A percentile compares a stretch with the other conserved stretches of the same genome.
Conservation (phyloP, 2,888 invertebrate species). For the Achlya flavicornis region DNA sequence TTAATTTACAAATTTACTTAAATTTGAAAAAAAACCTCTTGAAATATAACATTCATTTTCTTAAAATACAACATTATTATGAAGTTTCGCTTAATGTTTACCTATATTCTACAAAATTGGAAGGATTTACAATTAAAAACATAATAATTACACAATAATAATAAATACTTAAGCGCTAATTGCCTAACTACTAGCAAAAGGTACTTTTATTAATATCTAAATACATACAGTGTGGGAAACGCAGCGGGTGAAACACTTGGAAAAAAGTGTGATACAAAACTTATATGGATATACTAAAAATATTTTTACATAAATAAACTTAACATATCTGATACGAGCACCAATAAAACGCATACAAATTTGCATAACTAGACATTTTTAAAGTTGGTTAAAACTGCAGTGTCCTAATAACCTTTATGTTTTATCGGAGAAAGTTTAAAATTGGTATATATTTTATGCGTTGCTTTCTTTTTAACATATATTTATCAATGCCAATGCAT, state of each 20-base stretch:
- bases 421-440: conserved; percentile 28
- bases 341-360: background rate
- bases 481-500: background rate
- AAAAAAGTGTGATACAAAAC: background rate
- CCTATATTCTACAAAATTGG: conserved; percentile 30
- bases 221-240: conserved; percentile 61
- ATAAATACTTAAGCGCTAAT: conserved; percentile 79
- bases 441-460: conserved; percentile 2
- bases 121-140: conserved; percentile 61
- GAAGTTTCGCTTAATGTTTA: conserved; percentile 32
- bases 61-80: conserved; percentile 55
- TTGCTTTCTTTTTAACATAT: conserved; percentile 37
- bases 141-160: conserved; percentile 71
- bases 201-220: conserved; percentile 77
- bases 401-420: conserved; percentile 23
- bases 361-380: conserved; percentile 27
- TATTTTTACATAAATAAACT: background rate
- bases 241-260: conserved; percentile 64
- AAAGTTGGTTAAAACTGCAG: conserved; percentile 21
- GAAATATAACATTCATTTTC: conserved; percentile 78
- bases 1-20: conserved; percentile 80
- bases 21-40: conserved; percentile 64
- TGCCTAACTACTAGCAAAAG: conserved; percentile 72
- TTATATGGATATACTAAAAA: background rate
- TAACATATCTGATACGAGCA: background rate